Evolutionary conservation across 1,140 invertebrate genomes (phyloP).

Genomic region (honey bee (Apis mellifera)): DNA sequence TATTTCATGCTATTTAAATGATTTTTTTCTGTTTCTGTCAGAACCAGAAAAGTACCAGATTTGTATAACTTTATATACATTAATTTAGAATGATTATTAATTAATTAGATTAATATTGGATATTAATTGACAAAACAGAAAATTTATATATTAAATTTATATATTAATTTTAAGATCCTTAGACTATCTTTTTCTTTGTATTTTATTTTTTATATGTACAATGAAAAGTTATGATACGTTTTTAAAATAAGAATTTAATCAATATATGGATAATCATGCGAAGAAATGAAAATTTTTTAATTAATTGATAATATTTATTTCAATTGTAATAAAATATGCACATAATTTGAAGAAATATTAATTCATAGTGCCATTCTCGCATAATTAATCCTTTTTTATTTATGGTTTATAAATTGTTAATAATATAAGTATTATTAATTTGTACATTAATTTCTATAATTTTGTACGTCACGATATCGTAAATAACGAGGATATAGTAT

Average conservation of each 20-base stretch:
- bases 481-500: conserved; percentile 6
- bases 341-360: background rate
- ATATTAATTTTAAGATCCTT: background rate
- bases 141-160: too few species aligned
- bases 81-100: too few species aligned
- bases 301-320: background rate
- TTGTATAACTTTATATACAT: background rate
- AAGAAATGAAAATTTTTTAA: background rate
- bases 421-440: conserved; percentile 8
- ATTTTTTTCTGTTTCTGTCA: background rate
- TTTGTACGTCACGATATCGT: background rate
- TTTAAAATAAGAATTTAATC: background rate
- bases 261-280: background rate
- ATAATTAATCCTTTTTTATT: background rate
- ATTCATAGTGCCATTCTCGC: conserved; percentile 33
- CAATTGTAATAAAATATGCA: background rate
- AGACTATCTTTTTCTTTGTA: background rate
- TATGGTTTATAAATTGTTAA: background rate
- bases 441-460: conserved; percentile 33
- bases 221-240: background rate
- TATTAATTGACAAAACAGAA: too few species aligned
- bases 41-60: too few species aligned
- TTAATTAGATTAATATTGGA: too few species aligned
- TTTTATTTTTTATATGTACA: background rate
- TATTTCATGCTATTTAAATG: background rate